Base-by-base conservation (phyloP, 2,797 vertebrate genomes). In the Gambelia wislizenii region DNA sequence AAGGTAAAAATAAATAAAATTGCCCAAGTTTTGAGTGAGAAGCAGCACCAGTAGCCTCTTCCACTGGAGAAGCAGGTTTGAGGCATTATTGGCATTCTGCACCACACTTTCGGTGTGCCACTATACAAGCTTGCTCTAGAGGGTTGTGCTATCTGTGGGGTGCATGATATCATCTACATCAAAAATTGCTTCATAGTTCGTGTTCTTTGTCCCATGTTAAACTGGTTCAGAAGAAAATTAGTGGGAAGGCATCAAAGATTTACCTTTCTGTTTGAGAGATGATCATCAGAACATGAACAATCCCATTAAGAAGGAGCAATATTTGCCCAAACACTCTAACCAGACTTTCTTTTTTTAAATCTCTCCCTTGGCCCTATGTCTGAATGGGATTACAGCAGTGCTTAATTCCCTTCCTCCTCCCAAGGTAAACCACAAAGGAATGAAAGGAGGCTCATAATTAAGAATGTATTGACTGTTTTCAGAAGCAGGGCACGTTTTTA, bases 401-500 rank as follows among this genome's bases (percentile, higher is more conserved):
- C 87, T 67, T 90, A 47, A 52, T 80, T 89, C 39, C 85, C 75
- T 2, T 87, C 79, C 67, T 10, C 10, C 12, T 67, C 10, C 30
- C 30, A 67, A 13, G 27, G 36, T 42, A 56, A 90, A 89, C 84
- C 67, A 3, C 39, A 70, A 85, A 1, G n/a, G 91, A 87, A 85
- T 77, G 56, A 54, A 56, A 83, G 67, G 87, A 84, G 13, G 91
- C 93, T 88, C 90, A 91, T 94, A n/a, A 92, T 94, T 90, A 94
- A 91, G 49, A 95, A 94, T 75, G 54, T 61, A 74, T 80, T 33
- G 89, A 91, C 76, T 95, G 92, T 93, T 95, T 87, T 89, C 52
- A 93, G 91, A 93, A 92, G 91, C 94, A 92, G 93, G 91, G n/a
- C 0, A 93, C 39, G 76, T 91, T 94, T 94, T 96, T 92, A 92